phyloP scores from a whole-genome alignment of 2,113 vertebrate genomes.

The Onychorhynchus coronatus region DNA sequence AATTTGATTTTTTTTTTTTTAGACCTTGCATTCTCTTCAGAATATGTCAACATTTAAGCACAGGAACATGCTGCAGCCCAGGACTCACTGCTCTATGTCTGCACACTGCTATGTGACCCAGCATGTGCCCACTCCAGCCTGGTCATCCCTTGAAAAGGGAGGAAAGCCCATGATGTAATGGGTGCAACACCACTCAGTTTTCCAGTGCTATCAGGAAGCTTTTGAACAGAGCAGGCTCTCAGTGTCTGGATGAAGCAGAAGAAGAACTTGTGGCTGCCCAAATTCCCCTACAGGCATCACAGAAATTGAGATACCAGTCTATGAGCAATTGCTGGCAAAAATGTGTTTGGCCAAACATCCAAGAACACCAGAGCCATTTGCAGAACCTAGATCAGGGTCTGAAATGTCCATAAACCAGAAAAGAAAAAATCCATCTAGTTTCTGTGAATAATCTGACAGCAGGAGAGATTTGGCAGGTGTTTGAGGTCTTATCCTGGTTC shows the following conservation, averaged over 20 bases:
- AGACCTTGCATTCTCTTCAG: neutral
- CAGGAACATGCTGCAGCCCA: fast-evolving
- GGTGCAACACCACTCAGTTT: neutral
- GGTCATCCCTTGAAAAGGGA: neutral
- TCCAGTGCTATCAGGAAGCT: neutral
- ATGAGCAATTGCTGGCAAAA: neutral
- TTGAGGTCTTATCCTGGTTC: fast-evolving
- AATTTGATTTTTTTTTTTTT: neutral
- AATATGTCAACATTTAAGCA: neutral
- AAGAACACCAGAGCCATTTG: neutral
- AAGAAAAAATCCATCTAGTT: neutral
- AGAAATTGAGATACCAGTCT: neutral
- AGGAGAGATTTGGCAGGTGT: neutral
- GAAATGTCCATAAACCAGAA: neutral
- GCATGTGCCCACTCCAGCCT: neutral
- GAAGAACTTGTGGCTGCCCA: neutral
- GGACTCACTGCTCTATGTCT: neutral
- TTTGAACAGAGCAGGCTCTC: neutral
- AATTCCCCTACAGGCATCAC: neutral
- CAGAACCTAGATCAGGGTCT: neutral
- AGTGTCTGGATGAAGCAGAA: neutral
- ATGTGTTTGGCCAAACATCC: neutral
- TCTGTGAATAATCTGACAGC: neutral
- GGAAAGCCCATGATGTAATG: neutral
- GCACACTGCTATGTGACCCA: neutral